Base-by-base conservation (phyloP, 2,888 invertebrate genomes). In the Zygaena filipendulae region DNA sequence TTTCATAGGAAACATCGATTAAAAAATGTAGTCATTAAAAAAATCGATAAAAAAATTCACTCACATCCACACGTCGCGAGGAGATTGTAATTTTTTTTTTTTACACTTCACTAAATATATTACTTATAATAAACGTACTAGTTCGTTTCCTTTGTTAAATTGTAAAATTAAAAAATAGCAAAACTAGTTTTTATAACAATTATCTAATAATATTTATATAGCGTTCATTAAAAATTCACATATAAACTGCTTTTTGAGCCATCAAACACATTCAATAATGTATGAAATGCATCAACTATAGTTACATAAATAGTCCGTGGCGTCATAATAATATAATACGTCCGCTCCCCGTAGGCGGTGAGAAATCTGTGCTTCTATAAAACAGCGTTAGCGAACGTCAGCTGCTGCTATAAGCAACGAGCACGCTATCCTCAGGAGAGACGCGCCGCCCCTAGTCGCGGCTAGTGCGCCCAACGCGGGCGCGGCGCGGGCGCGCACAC, bases 161-260 rank as follows among this genome's bases (percentile, higher is more conserved):
- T n/a, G n/a, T n/a, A n/a, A n/a, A n/a, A n/a, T n/a, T n/a, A n/a
- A n/a, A n/a, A n/a, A n/a, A n/a, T n/a, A n/a, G n/a, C n/a, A n/a
- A n/a, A n/a, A n/a, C n/a, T n/a, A n/a, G n/a, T n/a, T n/a, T n/a
- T n/a, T n/a, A n/a, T n/a, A n/a, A n/a, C n/a, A n/a, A 44, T 36
- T 49, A 46, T 44, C 43, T 45, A 43, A 47, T 39, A 49, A 52
- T 46, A 45, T 47, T 46, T 40, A 52, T 6, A 42, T 51, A 52
- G 66, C 60, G 67, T 62, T 55, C 55, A 69, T 67, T 68, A 66
- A 63, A 58, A 62, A 70, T 61, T 69, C 70, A 68, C 67, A 68
- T 66, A 64, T 58, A 68, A 74, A 70, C 70, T 69, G 70, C 69
- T n/a, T 53, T 58, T 74, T 71, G 75, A 71, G 74, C 72, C 71